A percentile compares a stretch with the other conserved stretches of the same genome.
These are phyloP conservation scores for Junonia oenone DNA, from an alignment of 2,888 invertebrate genomes.

Conservation along the genomic window DNA sequence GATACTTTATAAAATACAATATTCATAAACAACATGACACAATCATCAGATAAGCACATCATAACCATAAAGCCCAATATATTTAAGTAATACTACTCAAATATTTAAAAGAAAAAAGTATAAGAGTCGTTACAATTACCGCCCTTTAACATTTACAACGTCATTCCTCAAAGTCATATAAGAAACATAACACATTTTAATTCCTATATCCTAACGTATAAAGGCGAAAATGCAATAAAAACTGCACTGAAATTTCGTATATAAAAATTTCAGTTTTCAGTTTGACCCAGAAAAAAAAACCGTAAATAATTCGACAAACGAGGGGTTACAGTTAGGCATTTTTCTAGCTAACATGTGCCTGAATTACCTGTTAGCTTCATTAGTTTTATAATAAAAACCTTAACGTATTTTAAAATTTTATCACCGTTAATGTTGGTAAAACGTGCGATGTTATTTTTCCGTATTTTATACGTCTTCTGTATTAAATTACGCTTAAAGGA, in stretches of 20 bases:
- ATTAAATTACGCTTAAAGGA: no score
- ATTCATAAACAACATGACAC: no score
- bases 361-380: slow-evolving; percentile 13
- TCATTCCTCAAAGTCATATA: slow-evolving; percentile 13
- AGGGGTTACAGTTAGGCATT: slow-evolving; percentile 10
- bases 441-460: neutral
- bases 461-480: neutral
- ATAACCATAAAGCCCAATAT: no score
- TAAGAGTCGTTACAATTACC: slow-evolving; percentile 5
- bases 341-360: slow-evolving; percentile 10
- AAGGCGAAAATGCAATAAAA: slow-evolving; percentile 8
- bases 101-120: neutral
- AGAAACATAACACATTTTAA: slow-evolving; percentile 1
- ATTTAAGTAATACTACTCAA: neutral
- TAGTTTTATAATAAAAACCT: slow-evolving; percentile 14
- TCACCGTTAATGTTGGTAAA: neutral
- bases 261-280: slow-evolving; percentile 8
- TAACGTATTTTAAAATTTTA: slow-evolving; percentile 1
- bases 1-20: no score
- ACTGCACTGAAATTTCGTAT: neutral
- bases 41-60: no score
- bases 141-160: slow-evolving; percentile 6
- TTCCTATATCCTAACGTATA: slow-evolving; percentile 4
- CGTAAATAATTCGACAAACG: slow-evolving; percentile 12
- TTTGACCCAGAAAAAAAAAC: slow-evolving; percentile 12